These are phyloP conservation scores for Radopholus similis DNA, from an alignment of 1,140 invertebrate genomes.

Conservation along the genomic window DNA sequence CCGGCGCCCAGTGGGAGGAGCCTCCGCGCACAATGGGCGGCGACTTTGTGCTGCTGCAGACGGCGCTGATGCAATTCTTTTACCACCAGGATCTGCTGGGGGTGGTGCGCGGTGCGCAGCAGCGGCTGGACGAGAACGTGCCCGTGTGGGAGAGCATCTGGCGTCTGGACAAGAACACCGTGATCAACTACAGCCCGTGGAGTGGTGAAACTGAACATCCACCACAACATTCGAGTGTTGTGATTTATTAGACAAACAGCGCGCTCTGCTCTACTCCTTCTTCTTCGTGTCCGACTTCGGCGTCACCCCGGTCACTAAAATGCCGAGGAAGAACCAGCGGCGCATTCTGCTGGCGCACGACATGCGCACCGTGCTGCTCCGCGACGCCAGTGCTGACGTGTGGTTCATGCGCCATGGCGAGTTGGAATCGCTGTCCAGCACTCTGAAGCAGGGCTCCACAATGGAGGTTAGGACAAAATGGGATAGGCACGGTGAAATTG, in stretches of 20 bases:
- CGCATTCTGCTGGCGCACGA: conserved; percentile 47
- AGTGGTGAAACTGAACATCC: conserved; percentile 62
- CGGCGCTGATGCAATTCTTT: conserved; percentile 69
- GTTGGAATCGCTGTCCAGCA: conserved; percentile 48
- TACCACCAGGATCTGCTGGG: conserved; percentile 57
- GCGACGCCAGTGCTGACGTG: conserved; percentile 52
- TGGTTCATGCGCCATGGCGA: conserved; percentile 59
- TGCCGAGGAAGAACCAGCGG: conserved; percentile 51
- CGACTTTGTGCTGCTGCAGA: conserved; percentile 92
- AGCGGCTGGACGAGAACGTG: conserved; percentile 27
- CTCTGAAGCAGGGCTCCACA: conserved; percentile 48
- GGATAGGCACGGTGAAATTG: neutral
- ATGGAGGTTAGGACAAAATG: conserved; percentile 38
- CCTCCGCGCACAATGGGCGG: conserved; percentile 95
- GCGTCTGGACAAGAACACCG: conserved; percentile 78
- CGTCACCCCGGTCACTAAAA: conserved; percentile 37
- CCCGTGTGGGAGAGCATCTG: conserved; percentile 54
- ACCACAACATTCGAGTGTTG: neutral
- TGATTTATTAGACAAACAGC: conserved; percentile 72
- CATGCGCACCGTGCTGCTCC: conserved; percentile 39
- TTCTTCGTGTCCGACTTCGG: conserved; percentile 85
- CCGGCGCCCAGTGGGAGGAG: conserved; percentile 75
- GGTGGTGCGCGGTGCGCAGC: conserved; percentile 31
- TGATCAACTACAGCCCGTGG: conserved; percentile 97
- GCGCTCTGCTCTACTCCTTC: conserved; percentile 89